Evolutionary conservation across 2,113 vertebrate genomes (phyloP).

Genomic region (Tyto alba): DNA sequence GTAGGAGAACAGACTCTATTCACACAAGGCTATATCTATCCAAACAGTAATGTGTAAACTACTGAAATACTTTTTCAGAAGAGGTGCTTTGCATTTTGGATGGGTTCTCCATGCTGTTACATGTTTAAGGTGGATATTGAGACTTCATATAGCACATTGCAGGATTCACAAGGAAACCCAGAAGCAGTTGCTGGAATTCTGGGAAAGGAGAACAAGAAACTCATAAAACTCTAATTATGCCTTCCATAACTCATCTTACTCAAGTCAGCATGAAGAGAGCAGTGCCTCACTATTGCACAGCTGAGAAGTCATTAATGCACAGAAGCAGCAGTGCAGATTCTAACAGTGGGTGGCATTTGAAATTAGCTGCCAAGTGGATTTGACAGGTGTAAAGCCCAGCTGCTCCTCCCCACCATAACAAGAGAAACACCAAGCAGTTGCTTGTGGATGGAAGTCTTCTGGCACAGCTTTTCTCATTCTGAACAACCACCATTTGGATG

Average conservation of each 20-base stretch:
- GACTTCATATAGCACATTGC: not conserved
- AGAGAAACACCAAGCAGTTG: not conserved
- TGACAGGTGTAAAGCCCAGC: conserved; percentile 47
- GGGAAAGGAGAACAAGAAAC: not conserved
- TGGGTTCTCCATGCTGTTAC: not conserved
- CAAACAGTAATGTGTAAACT: fast-evolving
- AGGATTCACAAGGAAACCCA: not conserved
- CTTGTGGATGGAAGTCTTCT: not conserved
- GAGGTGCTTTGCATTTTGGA: not conserved
- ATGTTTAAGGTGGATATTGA: fast-evolving
- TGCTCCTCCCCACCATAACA: not conserved
- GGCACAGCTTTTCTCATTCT: not conserved
- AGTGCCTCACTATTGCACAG: not conserved
- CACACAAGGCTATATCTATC: not conserved
- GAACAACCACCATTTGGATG: not conserved
- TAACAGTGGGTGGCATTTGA: conserved; percentile 8
- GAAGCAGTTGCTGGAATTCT: not conserved
- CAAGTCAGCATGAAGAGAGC: conserved; percentile 6
- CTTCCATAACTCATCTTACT: conserved; percentile 9
- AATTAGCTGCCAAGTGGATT: conserved; percentile 46
- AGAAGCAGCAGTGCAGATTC: conserved; percentile 38
- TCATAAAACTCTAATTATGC: not conserved
- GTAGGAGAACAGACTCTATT: not conserved
- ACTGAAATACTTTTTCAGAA: not conserved
- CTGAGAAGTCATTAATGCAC: conserved; percentile 38